These are phyloP conservation scores for Echeneis naucrates DNA, from an alignment of 2,797 vertebrate genomes.

Conservation along the genomic window DNA sequence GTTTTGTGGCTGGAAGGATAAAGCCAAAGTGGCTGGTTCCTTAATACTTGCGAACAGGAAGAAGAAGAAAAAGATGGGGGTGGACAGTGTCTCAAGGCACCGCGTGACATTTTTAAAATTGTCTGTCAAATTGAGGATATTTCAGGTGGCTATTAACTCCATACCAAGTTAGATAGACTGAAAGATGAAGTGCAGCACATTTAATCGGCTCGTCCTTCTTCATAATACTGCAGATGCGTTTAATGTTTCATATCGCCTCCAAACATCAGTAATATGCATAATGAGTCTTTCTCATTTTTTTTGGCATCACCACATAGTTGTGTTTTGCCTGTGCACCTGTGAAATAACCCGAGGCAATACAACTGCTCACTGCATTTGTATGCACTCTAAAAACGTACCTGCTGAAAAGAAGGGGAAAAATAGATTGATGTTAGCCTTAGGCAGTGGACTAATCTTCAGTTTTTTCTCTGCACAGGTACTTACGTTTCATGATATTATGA, in stretches of 20 bases:
- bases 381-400: slow-evolving; percentile 60
- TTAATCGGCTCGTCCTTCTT: not conserved
- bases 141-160: not conserved
- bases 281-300: slow-evolving; percentile 24
- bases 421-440: slow-evolving; percentile 61
- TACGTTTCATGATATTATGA: slow-evolving; percentile 59
- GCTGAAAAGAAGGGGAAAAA: slow-evolving; percentile 39
- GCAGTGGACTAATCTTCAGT: slow-evolving; percentile 51
- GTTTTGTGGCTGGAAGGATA: not conserved
- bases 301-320: slow-evolving; percentile 20
- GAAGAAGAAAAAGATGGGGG: not conserved
- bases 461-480: slow-evolving; percentile 56
- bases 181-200: not conserved
- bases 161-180: not conserved
- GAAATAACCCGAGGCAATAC: slow-evolving; percentile 59
- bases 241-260: not conserved
- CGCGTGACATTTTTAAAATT: not conserved
- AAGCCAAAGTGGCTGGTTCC: not conserved
- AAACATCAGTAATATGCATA: not conserved
- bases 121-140: not conserved
- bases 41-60: not conserved
- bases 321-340: slow-evolving; percentile 36
- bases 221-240: not conserved
- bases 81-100: not conserved
- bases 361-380: slow-evolving; percentile 62